phyloP scores from a whole-genome alignment of 2,888 invertebrate genomes.

The Leptopilina myrica region DNA sequence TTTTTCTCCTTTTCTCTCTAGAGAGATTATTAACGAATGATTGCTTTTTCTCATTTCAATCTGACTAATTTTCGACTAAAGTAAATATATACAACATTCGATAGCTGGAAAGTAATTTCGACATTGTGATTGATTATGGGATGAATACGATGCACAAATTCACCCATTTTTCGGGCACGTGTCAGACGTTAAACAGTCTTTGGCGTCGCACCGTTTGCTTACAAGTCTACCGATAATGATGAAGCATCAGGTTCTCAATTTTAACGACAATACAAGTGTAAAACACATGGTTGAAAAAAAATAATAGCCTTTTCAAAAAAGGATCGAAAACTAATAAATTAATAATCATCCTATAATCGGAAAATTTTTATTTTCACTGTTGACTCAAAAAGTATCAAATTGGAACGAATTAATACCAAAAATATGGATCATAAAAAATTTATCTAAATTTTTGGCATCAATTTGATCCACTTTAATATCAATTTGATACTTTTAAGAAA shows the following conservation, averaged over 20 bases:
- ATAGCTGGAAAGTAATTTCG: slow-evolving; percentile 31
- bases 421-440: no score
- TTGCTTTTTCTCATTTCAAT: slow-evolving; percentile 1
- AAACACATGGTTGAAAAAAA: neutral
- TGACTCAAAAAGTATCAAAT: no score
- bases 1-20: neutral
- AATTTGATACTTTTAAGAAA: no score
- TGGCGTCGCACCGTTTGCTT: slow-evolving; percentile 43
- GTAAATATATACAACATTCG: slow-evolving; percentile 21
- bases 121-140: slow-evolving; percentile 33
- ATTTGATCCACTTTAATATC: no score
- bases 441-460: no score
- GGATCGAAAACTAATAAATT: no score
- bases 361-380: no score
- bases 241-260: slow-evolving; percentile 52
- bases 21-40: neutral
- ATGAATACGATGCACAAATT: slow-evolving; percentile 36
- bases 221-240: slow-evolving; percentile 43
- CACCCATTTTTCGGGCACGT: slow-evolving; percentile 33
- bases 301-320: no score
- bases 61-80: slow-evolving; percentile 44
- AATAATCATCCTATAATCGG: no score
- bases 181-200: slow-evolving; percentile 30
- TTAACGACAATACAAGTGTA: slow-evolving; percentile 18
- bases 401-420: no score